These are phyloP conservation scores for Aldrovandia affinis DNA, from an alignment of 2,797 vertebrate species.

Conservation along the genomic window DNA sequence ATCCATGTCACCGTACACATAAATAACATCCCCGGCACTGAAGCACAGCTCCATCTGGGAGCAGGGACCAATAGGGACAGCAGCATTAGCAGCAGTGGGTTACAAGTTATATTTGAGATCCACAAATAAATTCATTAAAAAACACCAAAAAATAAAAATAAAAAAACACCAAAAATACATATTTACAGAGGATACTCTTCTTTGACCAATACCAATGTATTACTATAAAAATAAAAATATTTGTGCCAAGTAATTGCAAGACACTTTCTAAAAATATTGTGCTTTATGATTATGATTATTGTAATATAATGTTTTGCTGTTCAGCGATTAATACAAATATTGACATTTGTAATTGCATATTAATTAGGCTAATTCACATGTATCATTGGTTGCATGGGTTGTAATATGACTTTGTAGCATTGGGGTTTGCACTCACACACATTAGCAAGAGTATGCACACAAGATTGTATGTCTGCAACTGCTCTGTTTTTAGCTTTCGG, in stretches of 20 bases:
- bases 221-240: not conserved
- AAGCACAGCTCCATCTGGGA: slow-evolving; percentile 87
- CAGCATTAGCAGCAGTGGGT: not conserved
- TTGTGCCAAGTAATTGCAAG: not conserved
- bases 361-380: not conserved
- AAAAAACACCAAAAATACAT: too few species aligned
- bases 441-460: not conserved
- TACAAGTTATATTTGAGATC: too few species aligned
- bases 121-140: too few species aligned
- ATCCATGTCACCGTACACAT: slow-evolving; percentile 89
- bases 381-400: not conserved
- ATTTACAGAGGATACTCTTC: not conserved
- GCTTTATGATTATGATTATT: too few species aligned
- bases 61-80: too few species aligned
- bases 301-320: too few species aligned
- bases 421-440: not conserved
- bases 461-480: too few species aligned
- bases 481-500: too few species aligned
- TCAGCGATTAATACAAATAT: too few species aligned
- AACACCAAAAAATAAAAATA: too few species aligned
- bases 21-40: slow-evolving; percentile 87
- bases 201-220: not conserved
- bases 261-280: not conserved
- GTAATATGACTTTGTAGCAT: not conserved
- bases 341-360: not conserved